Conservation (phyloP, 35 echinoderm and acorn worm species). For the Hemicentrotus pulcherrimus region DNA sequence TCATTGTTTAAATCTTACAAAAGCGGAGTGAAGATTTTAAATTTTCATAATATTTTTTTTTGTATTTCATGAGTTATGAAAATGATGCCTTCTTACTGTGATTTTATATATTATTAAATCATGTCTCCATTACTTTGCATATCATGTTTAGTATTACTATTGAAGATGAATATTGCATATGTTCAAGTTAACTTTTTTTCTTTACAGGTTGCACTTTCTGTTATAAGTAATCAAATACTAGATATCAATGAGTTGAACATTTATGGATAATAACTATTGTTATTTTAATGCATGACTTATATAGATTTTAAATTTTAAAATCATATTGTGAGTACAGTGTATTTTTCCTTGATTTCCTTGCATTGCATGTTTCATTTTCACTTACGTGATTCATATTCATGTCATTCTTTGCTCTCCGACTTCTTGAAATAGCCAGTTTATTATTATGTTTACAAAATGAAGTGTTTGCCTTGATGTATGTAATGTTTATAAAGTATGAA, state of each 20-base stretch:
- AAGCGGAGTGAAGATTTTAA: not conserved
- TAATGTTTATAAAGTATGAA: not conserved
- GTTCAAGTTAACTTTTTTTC: not conserved
- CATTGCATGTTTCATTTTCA: constrained; percentile 3
- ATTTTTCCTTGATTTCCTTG: not conserved
- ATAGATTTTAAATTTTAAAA: not conserved
- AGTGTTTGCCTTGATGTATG: not conserved
- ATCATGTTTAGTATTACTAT: not conserved
- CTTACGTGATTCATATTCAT: not conserved
- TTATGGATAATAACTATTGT: not conserved
- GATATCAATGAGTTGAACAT: not conserved
- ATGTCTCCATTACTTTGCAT: not conserved
- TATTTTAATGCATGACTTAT: not conserved
- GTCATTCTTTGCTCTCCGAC: not conserved
- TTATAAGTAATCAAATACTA: not conserved
- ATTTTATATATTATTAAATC: not conserved
- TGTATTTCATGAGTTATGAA: not conserved
- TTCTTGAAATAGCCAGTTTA: not conserved
- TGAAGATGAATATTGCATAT: not conserved
- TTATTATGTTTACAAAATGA: not conserved
- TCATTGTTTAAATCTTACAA: not conserved
- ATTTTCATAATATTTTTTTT: not conserved
- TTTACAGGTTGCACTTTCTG: not conserved
- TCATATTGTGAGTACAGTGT: not conserved
- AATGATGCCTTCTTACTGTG: too few species aligned